Base-by-base conservation (phyloP, 2,113 vertebrate genomes). In the Nothocercus julius region DNA sequence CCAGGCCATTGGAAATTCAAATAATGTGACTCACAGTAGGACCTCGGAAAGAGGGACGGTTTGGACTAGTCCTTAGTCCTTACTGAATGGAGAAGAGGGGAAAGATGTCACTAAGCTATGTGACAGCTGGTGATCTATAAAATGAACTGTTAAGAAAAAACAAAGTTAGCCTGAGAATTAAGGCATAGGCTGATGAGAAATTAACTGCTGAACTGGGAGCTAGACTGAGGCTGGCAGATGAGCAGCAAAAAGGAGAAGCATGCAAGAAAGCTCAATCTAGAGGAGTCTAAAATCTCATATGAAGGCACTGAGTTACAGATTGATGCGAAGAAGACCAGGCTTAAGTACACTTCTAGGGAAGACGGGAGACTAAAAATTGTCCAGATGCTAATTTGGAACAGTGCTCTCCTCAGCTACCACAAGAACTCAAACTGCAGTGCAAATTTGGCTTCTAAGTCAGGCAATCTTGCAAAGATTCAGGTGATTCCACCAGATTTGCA, bases 1-100 rank as follows among this genome's bases (percentile, higher is more conserved):
- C 42, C 0, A 0, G 34, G 51, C 92, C 53, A 73, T 68, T 53
- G 79, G 42, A 61, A 86, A 73, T 86, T 93, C 76, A 88, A 92
- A 81, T 18, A 86, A 32, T 40, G 40, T 63, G 49, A 42, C 24
- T 94, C 80, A 93, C 77, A 90, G 90, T 53, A 87, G 90, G 64
- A 90, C 51, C 34, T 75, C 21, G 51, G 28, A 78, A 88, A 90
- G 34, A 20, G 80, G 90, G 90, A 45, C 24, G 64, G 6, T 90
- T 90, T 90, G 47, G n/a, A 78, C 19, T 56, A 32, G 15, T 56
- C 53, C 27, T 28, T 84, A 86, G 91, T 88, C 49, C 32, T 84
- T 62, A 36, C 2, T 36, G 61, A 85, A 81, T 20, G 32, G 4
- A 17, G 36, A 78, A 47, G 36, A 81, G 32, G 28, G 28, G 30